A percentile compares a stretch with the other conserved stretches of the same genome.
These are phyloP conservation scores for Mystacornis crossleyi DNA, from an alignment of 2,113 vertebrate genomes.

Conservation along the genomic window DNA sequence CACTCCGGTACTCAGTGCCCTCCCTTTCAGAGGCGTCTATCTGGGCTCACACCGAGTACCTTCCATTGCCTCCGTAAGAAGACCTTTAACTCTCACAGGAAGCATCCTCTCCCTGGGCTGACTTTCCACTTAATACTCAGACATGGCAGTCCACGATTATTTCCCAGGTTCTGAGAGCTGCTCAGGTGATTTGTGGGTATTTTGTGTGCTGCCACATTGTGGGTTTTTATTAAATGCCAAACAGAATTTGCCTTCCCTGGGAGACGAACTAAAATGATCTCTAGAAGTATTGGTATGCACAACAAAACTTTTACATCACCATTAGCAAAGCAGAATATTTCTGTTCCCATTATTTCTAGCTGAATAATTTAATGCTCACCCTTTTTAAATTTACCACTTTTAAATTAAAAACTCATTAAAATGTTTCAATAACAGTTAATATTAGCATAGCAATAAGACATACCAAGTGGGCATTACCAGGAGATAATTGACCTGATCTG, in stretches of 20 bases:
- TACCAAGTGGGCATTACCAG: conserved; percentile 64
- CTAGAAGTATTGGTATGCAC: conserved; percentile 7
- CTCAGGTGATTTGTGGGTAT: neutral
- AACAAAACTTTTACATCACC: conserved; percentile 43
- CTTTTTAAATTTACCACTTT: conserved; percentile 61
- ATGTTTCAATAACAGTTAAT: conserved; percentile 61
- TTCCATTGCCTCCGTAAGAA: rapidly evolving
- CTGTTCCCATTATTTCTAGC: conserved; percentile 24
- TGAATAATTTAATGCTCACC: conserved; percentile 58
- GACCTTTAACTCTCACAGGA: neutral
- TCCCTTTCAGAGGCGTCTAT: rapidly evolving
- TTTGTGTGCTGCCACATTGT: neutral
- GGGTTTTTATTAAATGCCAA: neutral
- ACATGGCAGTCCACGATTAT: neutral
- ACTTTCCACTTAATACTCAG: neutral
- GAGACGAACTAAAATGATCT: neutral
- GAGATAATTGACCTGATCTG: conserved; percentile 63
- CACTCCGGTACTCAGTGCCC: rapidly evolving
- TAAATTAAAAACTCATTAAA: conserved; percentile 70
- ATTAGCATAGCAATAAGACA: conserved; percentile 65
- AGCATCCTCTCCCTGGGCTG: neutral
- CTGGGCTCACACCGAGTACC: rapidly evolving
- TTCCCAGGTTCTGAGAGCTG: neutral
- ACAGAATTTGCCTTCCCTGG: neutral
- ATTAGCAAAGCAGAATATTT: conserved; percentile 32